Conservation (phyloP, 2,888 invertebrate species). For the Ornithoptera priamus region DNA sequence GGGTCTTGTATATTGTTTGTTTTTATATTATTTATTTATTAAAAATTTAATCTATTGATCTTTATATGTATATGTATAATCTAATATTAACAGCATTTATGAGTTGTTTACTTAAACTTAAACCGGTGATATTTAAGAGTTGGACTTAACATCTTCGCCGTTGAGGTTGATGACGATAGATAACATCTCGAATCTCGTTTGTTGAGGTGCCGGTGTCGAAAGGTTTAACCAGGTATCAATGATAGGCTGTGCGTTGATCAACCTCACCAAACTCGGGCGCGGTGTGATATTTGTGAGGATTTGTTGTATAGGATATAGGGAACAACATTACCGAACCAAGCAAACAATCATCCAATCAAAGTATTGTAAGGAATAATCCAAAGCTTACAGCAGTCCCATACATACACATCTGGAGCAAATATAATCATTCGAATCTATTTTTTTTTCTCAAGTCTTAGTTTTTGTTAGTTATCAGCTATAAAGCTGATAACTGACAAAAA, state of each 20-base stretch:
- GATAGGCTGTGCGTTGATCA: background rate
- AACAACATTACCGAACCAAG: background rate
- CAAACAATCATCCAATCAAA: background rate
- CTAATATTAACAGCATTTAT: background rate
- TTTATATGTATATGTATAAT: too few species aligned
- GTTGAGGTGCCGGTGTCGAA: background rate
- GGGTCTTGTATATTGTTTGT: too few species aligned
- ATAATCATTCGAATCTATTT: background rate
- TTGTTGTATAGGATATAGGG: background rate
- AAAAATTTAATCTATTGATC: too few species aligned
- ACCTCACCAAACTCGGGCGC: background rate
- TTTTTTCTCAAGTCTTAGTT: too few species aligned
- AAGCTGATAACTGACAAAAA: too few species aligned
- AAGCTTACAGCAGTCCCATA: too few species aligned
- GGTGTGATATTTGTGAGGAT: slow-evolving; percentile 1
- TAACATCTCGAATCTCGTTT: background rate
- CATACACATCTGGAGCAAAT: too few species aligned
- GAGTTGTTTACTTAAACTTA: background rate
- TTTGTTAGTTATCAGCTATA: too few species aligned
- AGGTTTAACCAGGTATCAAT: background rate
- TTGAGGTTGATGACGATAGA: background rate
- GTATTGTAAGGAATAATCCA: too few species aligned
- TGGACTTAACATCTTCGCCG: background rate
- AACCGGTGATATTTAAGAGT: background rate
- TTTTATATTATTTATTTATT: too few species aligned